phyloP scores from a whole-genome alignment of 1,140 invertebrate genomes.

The Pissodes strobi region DNA sequence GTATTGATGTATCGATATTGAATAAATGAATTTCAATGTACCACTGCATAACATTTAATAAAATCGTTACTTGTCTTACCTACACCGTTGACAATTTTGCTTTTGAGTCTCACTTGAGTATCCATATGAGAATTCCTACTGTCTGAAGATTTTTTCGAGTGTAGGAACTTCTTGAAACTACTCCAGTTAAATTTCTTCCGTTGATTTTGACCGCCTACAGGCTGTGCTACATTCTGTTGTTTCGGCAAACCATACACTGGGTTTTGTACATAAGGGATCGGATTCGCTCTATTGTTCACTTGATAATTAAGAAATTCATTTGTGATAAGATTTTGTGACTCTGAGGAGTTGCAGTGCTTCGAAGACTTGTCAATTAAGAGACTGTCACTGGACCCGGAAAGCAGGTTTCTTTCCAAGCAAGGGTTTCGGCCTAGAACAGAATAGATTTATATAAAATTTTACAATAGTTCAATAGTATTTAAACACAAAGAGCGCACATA shows the following conservation, averaged over 20 bases:
- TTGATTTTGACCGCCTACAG: constrained; percentile 36
- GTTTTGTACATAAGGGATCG: constrained; percentile 77
- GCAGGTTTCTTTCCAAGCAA: constrained; percentile 82
- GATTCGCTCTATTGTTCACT: constrained; percentile 60
- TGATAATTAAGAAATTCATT: constrained; percentile 53
- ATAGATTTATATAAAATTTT: too few relatives aligned
- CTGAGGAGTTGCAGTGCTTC: constrained; percentile 62
- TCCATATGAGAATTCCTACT: constrained; percentile 53
- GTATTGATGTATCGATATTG: too few relatives aligned
- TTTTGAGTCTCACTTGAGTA: constrained; percentile 60
- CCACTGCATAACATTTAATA: too few relatives aligned
- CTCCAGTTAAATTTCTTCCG: constrained; percentile 51
- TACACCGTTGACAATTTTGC: constrained; percentile 26
- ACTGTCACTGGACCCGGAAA: constrained; percentile 65
- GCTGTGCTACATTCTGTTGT: constrained; percentile 59
- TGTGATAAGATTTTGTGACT: constrained; percentile 55
- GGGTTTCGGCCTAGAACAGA: constrained; percentile 67
- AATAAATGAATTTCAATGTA: too few relatives aligned
- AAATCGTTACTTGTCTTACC: too few relatives aligned
- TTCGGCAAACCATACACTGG: constrained; percentile 66
- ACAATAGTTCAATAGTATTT: too few relatives aligned
- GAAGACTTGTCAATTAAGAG: constrained; percentile 72
- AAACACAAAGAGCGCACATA: too few relatives aligned
- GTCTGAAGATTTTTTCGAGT: constrained; percentile 37
- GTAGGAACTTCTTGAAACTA: constrained; percentile 51